These are phyloP conservation scores for Noturus placidus DNA, from an alignment of 2,113 vertebrate species.

Conservation along the genomic window DNA sequence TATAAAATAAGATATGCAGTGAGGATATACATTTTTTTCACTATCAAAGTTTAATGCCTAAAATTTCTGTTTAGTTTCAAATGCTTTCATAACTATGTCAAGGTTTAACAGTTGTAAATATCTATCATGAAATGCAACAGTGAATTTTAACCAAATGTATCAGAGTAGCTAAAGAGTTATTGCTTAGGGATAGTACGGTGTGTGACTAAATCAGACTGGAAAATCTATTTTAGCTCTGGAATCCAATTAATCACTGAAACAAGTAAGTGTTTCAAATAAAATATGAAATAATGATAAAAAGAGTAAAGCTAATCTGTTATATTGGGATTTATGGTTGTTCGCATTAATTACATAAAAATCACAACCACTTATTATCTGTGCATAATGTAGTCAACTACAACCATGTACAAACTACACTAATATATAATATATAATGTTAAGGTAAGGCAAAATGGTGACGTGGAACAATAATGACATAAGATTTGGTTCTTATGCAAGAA, in stretches of 20 bases:
- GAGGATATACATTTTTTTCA: background rate
- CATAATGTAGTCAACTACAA: background rate
- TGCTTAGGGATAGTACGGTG: conserved; percentile 16
- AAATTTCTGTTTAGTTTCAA: background rate
- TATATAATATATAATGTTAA: background rate
- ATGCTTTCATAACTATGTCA: background rate
- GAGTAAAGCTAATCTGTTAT: background rate
- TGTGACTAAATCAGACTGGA: conserved; percentile 40
- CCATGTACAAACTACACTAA: background rate
- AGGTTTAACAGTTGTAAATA: background rate
- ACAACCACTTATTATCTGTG: background rate
- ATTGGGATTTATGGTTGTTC: background rate
- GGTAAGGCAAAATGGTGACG: background rate
- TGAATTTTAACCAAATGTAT: background rate
- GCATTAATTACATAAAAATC: background rate
- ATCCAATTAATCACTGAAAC: conserved; percentile 45
- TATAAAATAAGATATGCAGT: background rate
- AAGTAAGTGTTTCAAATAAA: conserved; percentile 31
- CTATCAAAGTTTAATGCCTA: background rate
- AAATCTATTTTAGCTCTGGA: conserved; percentile 51
- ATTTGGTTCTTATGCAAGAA: background rate
- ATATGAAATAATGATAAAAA: background rate
- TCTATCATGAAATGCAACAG: background rate
- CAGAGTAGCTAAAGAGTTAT: background rate
- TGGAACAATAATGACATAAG: background rate